These are phyloP conservation scores for Zophobas morio DNA, from an alignment of 1,140 invertebrate species.

Conservation along the genomic window DNA sequence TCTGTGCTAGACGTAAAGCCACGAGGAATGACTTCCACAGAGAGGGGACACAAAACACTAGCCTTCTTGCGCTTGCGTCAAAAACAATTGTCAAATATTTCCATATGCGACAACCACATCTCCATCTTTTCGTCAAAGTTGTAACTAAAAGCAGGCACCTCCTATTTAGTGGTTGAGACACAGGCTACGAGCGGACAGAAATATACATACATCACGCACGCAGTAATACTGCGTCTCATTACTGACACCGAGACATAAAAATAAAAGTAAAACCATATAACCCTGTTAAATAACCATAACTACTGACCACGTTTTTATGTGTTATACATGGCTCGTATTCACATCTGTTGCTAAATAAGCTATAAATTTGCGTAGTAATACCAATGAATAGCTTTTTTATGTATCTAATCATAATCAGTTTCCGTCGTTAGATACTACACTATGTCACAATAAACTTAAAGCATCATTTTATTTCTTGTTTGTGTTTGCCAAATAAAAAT, in stretches of 20 bases:
- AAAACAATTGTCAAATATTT: not conserved
- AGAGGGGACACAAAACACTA: conserved; percentile 45
- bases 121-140: not conserved
- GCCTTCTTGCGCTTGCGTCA: conserved; percentile 21
- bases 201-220: not conserved
- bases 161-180: not conserved
- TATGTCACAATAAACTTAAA: too few relatives aligned
- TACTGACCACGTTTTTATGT: not conserved
- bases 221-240: not conserved
- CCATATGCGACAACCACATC: not conserved
- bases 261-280: conserved; percentile 19
- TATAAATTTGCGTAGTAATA: too few relatives aligned
- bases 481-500: too few relatives aligned
- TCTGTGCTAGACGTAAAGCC: conserved; percentile 59
- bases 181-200: not conserved
- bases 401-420: too few relatives aligned
- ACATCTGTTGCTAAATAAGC: too few relatives aligned
- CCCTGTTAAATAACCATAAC: conserved; percentile 2
- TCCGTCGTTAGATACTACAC: too few relatives aligned
- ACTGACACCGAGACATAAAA: not conserved
- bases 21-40: conserved; percentile 57
- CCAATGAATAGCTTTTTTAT: too few relatives aligned
- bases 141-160: not conserved
- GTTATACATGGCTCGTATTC: too few relatives aligned
- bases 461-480: too few relatives aligned